Conservation (phyloP, 92 coral and sea anemone species). For the Parazoanthus atlanticus region DNA sequence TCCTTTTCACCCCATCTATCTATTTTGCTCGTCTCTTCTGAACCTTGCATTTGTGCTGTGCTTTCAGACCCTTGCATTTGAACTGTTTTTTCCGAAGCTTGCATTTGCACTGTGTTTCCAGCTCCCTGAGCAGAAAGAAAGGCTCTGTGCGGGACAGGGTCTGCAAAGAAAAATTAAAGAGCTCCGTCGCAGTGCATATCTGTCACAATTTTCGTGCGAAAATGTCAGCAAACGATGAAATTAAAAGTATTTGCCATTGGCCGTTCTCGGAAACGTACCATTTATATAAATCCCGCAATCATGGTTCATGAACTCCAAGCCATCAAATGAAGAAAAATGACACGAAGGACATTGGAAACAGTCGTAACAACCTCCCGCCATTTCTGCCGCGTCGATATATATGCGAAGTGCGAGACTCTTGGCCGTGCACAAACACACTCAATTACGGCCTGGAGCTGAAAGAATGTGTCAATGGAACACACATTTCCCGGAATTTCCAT, state of each 20-base stretch:
- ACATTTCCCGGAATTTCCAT: not conserved
- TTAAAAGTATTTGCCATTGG: not conserved
- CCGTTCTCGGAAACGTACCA: not conserved
- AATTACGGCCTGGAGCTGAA: not conserved
- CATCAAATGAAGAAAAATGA: not conserved
- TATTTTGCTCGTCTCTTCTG: not conserved
- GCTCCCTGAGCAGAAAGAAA: not conserved
- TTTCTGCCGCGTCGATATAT: not conserved
- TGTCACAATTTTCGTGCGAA: not conserved
- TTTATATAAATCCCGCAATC: not conserved
- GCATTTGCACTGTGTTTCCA: not conserved
- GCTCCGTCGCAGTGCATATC: not conserved
- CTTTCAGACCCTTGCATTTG: not conserved
- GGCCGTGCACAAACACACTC: not conserved
- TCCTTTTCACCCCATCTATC: constrained; percentile 48
- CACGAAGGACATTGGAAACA: not conserved
- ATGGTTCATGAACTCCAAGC: not conserved
- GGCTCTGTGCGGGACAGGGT: no score
- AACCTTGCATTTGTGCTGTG: not conserved
- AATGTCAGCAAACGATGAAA: not conserved
- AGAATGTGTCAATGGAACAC: not conserved
- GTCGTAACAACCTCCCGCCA: not conserved
- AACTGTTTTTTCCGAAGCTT: not conserved
- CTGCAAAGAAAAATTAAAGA: no score
- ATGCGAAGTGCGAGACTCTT: not conserved